phyloP scores from a whole-genome alignment of 2,797 vertebrate species.

The Phaenicophaeus curvirostris region DNA sequence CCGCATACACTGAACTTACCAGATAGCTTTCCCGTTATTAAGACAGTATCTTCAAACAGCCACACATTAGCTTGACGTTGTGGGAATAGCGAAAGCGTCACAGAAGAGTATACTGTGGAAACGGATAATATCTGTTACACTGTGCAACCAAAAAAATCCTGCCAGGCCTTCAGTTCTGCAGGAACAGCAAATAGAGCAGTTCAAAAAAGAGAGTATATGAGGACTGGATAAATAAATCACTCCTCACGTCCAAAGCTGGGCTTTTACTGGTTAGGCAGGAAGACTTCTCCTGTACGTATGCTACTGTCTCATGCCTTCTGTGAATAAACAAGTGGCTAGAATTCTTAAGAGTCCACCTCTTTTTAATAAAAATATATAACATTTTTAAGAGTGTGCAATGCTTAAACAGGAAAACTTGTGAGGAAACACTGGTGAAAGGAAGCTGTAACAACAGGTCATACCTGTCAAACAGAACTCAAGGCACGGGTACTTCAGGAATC shows the following conservation, averaged over 20 bases:
- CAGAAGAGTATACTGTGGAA: conserved; percentile 88
- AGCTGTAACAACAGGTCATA: not conserved
- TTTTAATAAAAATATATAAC: fast-evolving
- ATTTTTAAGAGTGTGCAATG: not conserved
- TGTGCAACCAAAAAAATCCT: not conserved
- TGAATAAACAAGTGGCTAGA: not conserved
- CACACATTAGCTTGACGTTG: conserved; percentile 91
- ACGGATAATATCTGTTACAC: conserved; percentile 20
- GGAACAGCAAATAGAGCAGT: not conserved
- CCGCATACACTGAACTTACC: conserved; percentile 76
- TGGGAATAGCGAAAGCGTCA: conserved; percentile 84
- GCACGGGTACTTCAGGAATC: not conserved
- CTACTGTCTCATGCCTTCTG: not conserved
- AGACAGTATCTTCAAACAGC: conserved; percentile 89
- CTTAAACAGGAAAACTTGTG: not conserved
- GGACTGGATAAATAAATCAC: not conserved
- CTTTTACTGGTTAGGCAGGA: not conserved
- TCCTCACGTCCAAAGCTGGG: not conserved
- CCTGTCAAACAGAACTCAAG: not conserved
- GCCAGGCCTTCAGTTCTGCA: not conserved
- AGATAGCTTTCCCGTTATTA: conserved; percentile 87
- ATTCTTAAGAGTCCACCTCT: not conserved
- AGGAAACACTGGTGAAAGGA: not conserved
- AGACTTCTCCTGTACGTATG: not conserved
- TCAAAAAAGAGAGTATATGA: not conserved